These are phyloP conservation scores for Bucco capensis DNA, from an alignment of 2,113 vertebrate species.

Conservation along the genomic window DNA sequence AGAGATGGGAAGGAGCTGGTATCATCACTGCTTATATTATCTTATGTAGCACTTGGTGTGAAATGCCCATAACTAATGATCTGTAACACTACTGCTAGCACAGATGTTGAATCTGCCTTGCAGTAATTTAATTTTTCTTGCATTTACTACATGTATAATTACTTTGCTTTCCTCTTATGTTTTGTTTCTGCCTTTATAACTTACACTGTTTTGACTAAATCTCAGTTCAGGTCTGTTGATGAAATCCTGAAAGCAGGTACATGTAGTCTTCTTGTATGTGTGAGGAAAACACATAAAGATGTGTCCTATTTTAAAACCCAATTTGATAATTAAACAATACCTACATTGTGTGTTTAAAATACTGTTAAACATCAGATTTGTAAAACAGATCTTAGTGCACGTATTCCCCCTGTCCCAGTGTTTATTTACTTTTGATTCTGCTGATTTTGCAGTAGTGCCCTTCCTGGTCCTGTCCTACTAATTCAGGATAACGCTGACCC, in stretches of 20 bases:
- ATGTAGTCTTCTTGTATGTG: background rate
- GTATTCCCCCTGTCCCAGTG: background rate
- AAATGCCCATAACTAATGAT: background rate
- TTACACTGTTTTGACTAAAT: background rate
- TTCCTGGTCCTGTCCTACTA: background rate
- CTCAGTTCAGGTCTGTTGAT: background rate
- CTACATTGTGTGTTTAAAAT: background rate
- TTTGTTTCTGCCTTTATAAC: background rate
- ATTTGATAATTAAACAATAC: background rate
- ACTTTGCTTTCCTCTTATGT: background rate
- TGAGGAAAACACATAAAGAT: background rate
- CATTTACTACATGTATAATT: background rate
- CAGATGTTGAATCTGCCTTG: background rate
- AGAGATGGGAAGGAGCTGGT: background rate
- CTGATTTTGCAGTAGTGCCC: background rate
- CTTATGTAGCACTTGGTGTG: background rate
- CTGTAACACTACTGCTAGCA: background rate
- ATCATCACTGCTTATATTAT: background rate
- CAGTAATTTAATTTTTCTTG: constrained; percentile 2
- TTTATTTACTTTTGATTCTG: background rate
- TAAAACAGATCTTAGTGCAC: background rate
- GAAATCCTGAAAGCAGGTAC: background rate
- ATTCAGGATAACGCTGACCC: background rate
- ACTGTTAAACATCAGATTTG: background rate
- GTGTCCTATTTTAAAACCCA: background rate